phyloP scores from a whole-genome alignment of 2,113 vertebrate species.

The Peromyscus californicus region DNA sequence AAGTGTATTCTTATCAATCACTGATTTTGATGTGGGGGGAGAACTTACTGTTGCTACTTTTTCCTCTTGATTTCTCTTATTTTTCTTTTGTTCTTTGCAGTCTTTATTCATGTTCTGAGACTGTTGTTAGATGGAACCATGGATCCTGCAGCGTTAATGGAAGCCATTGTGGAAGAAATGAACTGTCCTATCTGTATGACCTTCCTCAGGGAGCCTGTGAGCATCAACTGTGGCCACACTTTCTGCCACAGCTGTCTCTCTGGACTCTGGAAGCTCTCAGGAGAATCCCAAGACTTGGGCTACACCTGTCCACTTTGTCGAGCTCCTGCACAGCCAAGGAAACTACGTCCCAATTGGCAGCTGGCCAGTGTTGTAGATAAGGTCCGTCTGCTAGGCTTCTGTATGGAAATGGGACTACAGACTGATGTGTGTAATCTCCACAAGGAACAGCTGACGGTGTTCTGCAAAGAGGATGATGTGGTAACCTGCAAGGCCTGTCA shows the following conservation, averaged over 20 bases:
- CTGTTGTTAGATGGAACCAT: not conserved
- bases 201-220: slow-evolving; percentile 73
- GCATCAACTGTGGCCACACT: slow-evolving; percentile 71
- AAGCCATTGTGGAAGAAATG: slow-evolving; percentile 72
- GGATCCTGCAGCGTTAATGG: slow-evolving; percentile 49
- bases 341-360: slow-evolving; percentile 89
- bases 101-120: not conserved
- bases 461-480: slow-evolving; percentile 70
- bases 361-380: slow-evolving; percentile 90
- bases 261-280: slow-evolving; percentile 63
- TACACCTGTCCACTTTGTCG: slow-evolving; percentile 71
- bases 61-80: not conserved
- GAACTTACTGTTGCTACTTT: not conserved
- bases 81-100: slow-evolving; percentile 30
- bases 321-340: slow-evolving; percentile 43
- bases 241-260: slow-evolving; percentile 76
- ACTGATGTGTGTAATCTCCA: slow-evolving; percentile 56
- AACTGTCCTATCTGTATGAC: slow-evolving; percentile 76
- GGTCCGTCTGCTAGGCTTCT: slow-evolving; percentile 83
- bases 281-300: slow-evolving; percentile 51
- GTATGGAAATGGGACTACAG: slow-evolving; percentile 49
- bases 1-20: not conserved
- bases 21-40: not conserved
- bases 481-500: slow-evolving; percentile 62
- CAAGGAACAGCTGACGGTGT: slow-evolving; percentile 47